A percentile compares a stretch with the other conserved stretches of the same genome.
These are phyloP conservation scores for Paracentrotus lividus DNA, from an alignment of 53 echinoderm and acorn worm genomes.

Conservation along the genomic window DNA sequence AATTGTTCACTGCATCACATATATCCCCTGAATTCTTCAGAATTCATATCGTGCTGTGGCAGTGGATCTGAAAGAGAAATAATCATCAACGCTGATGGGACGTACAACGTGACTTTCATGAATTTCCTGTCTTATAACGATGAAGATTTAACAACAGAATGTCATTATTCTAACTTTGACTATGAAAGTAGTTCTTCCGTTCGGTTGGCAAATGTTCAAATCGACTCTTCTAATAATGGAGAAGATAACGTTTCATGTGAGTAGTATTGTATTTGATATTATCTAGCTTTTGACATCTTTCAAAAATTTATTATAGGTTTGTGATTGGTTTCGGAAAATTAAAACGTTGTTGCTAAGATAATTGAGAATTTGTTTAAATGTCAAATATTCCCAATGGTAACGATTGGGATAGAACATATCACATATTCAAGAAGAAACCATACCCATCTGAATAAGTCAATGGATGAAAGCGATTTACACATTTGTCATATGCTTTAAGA, in stretches of 20 bases:
- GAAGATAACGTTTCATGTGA: background rate
- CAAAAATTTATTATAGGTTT: too few species aligned
- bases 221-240: background rate
- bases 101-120: background rate
- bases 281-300: too few species aligned
- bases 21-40: background rate
- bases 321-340: too few species aligned
- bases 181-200: background rate
- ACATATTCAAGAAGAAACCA: too few species aligned
- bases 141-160: background rate
- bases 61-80: background rate
- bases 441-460: too few species aligned
- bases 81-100: background rate
- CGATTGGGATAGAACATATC: too few species aligned
- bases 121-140: background rate
- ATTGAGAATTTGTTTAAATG: too few species aligned
- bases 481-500: too few species aligned
- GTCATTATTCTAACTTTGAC: background rate
- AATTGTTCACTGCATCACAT: background rate
- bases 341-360: too few species aligned
- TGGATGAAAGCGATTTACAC: too few species aligned
- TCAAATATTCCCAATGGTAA: too few species aligned
- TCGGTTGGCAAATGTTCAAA: background rate
- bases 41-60: background rate
- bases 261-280: background rate